Evolutionary conservation across 2,888 invertebrate species (phyloP).

Genomic region (Glyphotaelius pellucidus): DNA sequence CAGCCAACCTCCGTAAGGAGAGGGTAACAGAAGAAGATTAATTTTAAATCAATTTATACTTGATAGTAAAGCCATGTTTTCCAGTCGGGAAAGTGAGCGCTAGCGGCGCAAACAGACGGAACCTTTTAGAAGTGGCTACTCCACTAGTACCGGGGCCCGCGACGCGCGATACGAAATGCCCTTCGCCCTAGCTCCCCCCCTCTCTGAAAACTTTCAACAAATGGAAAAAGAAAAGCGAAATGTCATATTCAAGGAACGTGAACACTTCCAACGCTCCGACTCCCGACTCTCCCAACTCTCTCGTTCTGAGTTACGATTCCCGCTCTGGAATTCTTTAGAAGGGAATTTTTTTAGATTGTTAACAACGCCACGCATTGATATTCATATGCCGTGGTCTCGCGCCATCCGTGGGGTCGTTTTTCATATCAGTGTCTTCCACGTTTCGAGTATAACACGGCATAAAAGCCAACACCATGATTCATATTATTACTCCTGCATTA

Average conservation of each 20-base stretch:
- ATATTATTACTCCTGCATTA: slow-evolving; percentile 34
- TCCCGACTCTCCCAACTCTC: neutral
- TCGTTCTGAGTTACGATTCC: slow-evolving; percentile 16
- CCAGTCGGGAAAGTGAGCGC: too few species aligned
- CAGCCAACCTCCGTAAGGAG: too few species aligned
- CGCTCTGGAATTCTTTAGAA: neutral
- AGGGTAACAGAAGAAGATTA: too few species aligned
- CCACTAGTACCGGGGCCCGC: neutral
- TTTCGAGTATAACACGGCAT: slow-evolving; percentile 23
- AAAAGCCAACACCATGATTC: slow-evolving; percentile 43
- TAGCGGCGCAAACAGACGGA: neutral
- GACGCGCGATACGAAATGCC: slow-evolving; percentile 21
- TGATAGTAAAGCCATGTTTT: too few species aligned
- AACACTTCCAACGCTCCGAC: neutral
- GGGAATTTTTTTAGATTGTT: slow-evolving; percentile 35
- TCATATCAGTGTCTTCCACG: slow-evolving; percentile 14
- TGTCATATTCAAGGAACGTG: slow-evolving; percentile 43
- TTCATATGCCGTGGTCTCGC: slow-evolving; percentile 33
- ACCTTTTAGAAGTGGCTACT: neutral
- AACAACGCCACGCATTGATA: slow-evolving; percentile 30
- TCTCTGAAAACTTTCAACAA: slow-evolving; percentile 22
- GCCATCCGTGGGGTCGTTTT: slow-evolving; percentile 35
- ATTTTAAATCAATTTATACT: too few species aligned
- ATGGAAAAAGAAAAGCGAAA: slow-evolving; percentile 39
- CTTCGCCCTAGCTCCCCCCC: neutral